Base-by-base conservation (phyloP, 2,113 vertebrate genomes). In the Glareola pratincola region DNA sequence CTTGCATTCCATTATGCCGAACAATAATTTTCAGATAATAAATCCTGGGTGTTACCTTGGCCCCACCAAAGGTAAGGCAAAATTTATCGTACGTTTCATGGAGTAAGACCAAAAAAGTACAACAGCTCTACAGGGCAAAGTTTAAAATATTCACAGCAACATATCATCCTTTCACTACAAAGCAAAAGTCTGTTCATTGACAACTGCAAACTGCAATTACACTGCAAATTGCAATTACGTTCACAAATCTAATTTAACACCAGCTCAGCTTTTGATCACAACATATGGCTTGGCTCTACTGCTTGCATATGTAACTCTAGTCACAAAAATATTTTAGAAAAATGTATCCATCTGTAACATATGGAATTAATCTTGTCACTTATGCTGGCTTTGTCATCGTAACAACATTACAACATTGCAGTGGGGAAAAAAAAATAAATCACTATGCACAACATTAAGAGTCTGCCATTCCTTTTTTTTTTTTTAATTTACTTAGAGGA, bases 181-280 rank as follows among this genome's bases (percentile, higher is more conserved):
- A 85, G 84, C 77, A 80, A 3, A 78, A 86, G 56, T 68, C 85
- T 94, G 91, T 75, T 97, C 45, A 63, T 6, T 62, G 86, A 92
- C 84, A 96, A 96, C 89, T 78, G 85, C 72, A 95, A 93, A 85
- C 57, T 62, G 88, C 62, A 94, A 59, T 92, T 92, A 90, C 37
- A 83, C 48, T 2, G 3, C 79, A 94, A 90, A 85, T 10, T 71
- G 64, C 79, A 94, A 94, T 91, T 87, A 91, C 41, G 50, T 78
- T 82, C 85, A 88, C 93, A 93, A 91, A 95, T 79, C 29, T 73
- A 72, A 87, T 90, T 91, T 69, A 95, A 82, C 81, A 95, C 50
- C 77, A 92, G 87, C 67, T 94, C 92, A 96, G 94, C 29, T 91
- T 96, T 81, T 94, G 84, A 95, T 96, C 85, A 92, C 67, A 96